phyloP scores from a whole-genome alignment of 53 echinoderm and acorn worm species.

The Paracentrotus lividus region DNA sequence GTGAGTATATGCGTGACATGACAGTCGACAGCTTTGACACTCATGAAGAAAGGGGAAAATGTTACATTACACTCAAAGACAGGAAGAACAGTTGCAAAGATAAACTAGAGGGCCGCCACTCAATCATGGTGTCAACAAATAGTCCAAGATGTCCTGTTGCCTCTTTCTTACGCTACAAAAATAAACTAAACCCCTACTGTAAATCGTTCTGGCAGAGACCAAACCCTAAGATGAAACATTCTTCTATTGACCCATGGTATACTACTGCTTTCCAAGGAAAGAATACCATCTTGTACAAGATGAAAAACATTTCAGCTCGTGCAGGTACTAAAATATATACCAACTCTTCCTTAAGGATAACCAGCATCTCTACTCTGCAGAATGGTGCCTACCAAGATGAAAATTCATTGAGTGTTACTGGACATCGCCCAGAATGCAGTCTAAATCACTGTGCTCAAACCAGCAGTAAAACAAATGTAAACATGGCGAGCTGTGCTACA shows the following conservation, averaged over 20 bases:
- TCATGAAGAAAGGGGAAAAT: conserved; percentile 32
- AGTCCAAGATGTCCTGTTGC: conserved; percentile 39
- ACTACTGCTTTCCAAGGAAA: conserved; percentile 32
- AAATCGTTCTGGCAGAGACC: conserved; percentile 22
- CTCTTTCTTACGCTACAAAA: neutral
- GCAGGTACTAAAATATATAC: neutral
- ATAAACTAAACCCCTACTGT: conserved; percentile 38
- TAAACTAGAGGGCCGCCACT: neutral
- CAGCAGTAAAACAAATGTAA: too few species aligned
- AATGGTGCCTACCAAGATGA: too few species aligned
- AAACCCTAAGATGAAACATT: neutral
- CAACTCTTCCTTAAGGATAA: neutral
- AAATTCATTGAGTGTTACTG: too few species aligned
- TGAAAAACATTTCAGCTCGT: conserved; percentile 1
- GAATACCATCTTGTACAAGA: neutral
- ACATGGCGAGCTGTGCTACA: too few species aligned
- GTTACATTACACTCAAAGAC: neutral
- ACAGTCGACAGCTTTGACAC: conserved; percentile 66
- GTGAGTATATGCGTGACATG: conserved; percentile 61
- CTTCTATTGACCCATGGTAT: conserved; percentile 22
- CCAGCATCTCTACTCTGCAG: neutral
- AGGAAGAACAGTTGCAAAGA: conserved; percentile 42
- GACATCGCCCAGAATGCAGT: too few species aligned
- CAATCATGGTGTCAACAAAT: conserved; percentile 65
- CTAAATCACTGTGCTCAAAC: too few species aligned